Base-by-base conservation (phyloP, 2,113 vertebrate species). In the Daubentonia madagascariensis region DNA sequence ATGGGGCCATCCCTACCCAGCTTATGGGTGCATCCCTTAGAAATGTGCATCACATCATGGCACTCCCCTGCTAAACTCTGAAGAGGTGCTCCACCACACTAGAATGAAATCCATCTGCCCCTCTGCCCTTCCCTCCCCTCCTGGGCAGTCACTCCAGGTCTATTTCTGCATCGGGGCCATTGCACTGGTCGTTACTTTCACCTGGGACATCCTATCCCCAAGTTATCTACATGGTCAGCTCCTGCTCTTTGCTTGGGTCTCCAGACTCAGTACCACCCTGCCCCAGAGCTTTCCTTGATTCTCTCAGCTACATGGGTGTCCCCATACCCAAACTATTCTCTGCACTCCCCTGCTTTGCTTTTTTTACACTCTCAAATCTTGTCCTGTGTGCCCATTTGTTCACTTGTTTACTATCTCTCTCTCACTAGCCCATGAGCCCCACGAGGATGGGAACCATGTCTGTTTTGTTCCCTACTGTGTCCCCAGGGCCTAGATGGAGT, bases 401-500 rank as follows among this genome's bases (percentile, higher is more conserved):
- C 25, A 18, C 59, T 85, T 52, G 40, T 59, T 72, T 32, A 48
- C n/a, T 14, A 5, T 70, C 25, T 92, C 54, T 84, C 10, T 10
- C 52, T 35, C 70, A 57, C 13, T 20, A 75, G 75, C 54, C 11
- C 63, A 50, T 18, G 25, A 89, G 54, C n/a, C 65, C 73, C 65
- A 32, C 0, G 17, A 61, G 18, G 52, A 25, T 72, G 37, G 65
- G 28, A 25, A 57, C 35, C 2, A 0, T 48, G 23, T 52, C 30
- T 30, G 30, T 72, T 75, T 75, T 45, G 52, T 37, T 80, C 28
- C 37, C 37, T 92, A 50, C 50, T 75, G 12, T 54, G 92, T 83
- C 50, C 57, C 89, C 86, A 67, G 52, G 79, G 40, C 89, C 90
- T 68, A 35, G 73, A 9, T 43, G 48, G 84, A 86, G 50, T 63